Conservation (phyloP, 2,888 invertebrate genomes). For the Merodon equestris region DNA sequence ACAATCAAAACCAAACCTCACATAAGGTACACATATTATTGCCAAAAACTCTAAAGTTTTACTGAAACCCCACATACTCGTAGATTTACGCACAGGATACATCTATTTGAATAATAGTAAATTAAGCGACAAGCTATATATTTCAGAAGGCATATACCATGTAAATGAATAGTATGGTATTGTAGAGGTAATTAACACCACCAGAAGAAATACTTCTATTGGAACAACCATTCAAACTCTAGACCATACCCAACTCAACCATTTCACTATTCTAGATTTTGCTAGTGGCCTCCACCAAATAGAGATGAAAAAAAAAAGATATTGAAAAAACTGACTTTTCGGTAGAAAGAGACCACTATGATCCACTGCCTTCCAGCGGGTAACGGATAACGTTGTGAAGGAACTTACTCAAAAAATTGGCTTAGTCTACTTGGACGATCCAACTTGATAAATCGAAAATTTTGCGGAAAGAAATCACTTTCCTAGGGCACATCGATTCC, state of each 20-base stretch:
- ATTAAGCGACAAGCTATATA: too few species aligned
- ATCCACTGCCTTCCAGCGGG: constrained; percentile 49
- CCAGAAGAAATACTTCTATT: constrained; percentile 17
- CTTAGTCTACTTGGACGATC: constrained; percentile 21
- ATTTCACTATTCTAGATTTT: constrained; percentile 72
- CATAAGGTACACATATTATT: too few species aligned
- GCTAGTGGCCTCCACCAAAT: constrained; percentile 74
- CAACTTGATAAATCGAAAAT: constrained; percentile 34
- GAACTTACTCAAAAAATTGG: constrained; percentile 34
- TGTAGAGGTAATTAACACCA: constrained; percentile 38
- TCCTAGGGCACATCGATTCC: constrained; percentile 24
- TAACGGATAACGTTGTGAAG: constrained; percentile 38
- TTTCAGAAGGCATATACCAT: too few species aligned
- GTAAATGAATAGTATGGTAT: too few species aligned
- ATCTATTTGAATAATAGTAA: constrained; percentile 5
- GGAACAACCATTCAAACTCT: constrained; percentile 31
- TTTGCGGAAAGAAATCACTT: constrained; percentile 30
- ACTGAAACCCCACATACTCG: constrained; percentile 10
- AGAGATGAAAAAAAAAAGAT: constrained; percentile 43
- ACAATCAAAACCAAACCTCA: too few species aligned
- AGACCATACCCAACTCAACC: constrained; percentile 60
- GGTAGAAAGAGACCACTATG: constrained; percentile 41
- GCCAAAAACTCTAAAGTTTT: too few species aligned
- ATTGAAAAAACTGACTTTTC: constrained; percentile 33
- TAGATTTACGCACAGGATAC: constrained; percentile 3